A percentile compares a stretch with the other conserved stretches of the same genome.
phyloP scores from a whole-genome alignment of 2,797 vertebrate species.

The Crax fasciolata region DNA sequence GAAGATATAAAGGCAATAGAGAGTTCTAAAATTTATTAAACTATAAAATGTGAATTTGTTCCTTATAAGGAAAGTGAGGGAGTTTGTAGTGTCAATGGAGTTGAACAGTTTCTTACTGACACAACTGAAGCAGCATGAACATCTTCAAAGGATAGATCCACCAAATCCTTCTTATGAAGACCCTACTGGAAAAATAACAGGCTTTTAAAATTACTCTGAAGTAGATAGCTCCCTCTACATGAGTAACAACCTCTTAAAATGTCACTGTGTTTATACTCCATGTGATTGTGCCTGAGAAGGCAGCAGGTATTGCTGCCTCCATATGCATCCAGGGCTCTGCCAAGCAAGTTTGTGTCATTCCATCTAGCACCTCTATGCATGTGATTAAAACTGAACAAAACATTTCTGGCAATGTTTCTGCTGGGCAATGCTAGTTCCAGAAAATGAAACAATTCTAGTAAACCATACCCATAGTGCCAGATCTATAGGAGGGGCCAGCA shows the following conservation, averaged over 20 bases:
- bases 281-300: not conserved
- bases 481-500: not conserved
- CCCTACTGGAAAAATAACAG: not conserved
- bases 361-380: not conserved
- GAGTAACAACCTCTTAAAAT: not conserved
- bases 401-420: not conserved
- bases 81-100: not conserved
- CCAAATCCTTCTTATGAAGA: not conserved
- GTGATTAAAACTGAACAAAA: not conserved
- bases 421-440: not conserved
- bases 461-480: not conserved
- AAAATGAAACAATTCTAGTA: not conserved
- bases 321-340: not conserved
- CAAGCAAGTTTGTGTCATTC: not conserved
- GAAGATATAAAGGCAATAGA: not conserved
- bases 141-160: not conserved
- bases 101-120: not conserved
- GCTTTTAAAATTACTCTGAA: not conserved
- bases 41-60: not conserved
- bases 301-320: not conserved
- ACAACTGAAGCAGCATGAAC: not conserved
- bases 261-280: not conserved
- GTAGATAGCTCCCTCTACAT: not conserved
- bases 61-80: not conserved
- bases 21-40: slow-evolving; percentile 9